Base-by-base conservation (phyloP, 2,888 invertebrate species). In the Schrankia costaestrigalis region DNA sequence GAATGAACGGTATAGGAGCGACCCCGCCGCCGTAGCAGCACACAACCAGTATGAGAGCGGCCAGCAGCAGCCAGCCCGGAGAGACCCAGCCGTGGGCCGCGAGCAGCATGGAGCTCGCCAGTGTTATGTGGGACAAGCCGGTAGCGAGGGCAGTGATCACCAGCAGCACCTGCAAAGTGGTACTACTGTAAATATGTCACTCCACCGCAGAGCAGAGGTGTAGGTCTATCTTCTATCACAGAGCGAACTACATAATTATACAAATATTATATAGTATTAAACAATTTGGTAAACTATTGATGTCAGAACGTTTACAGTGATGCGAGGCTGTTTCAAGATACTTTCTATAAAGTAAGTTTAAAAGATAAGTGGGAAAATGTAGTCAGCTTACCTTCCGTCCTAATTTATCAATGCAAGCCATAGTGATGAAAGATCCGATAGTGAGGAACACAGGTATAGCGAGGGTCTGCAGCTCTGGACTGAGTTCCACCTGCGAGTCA, bases 391-490 rank as follows among this genome's bases (percentile, higher is more conserved):
- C 64, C 54, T 53, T 58, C 28, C 66, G 43, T 2, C 66, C 66
- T 1, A 65, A 17, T 10, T 48, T 46, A n/a, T 64, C 66, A 0
- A 72, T 43, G 6, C 50, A 43, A 2, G 24, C 25, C 40, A 65
- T 67, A 2, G 69, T 56, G 1, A 53, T 10, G 0, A 70, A 19
- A 3, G 65, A 53, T 2, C 67, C 63, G 6, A 68, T 8, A 18
- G 56, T 55, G 69, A 73, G 65, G 11, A 62, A 53, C 5, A 56
- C 33, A 1, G 72, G 72, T 19, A 74, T 59, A 21, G 62, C 59
- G 21, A 72, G 46, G 1, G 61, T 55, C 22, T 63, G 64, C 9
- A 70, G 15, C 10, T 69, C 57, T 0, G 70, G 63, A 13, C 55
- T 63, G 13, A 69, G 46, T 1, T 46, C 40, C 0, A 61, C 46